Evolutionary conservation across 1,140 invertebrate genomes (phyloP).

Genomic region (Phymorhynchus buccinoides): DNA sequence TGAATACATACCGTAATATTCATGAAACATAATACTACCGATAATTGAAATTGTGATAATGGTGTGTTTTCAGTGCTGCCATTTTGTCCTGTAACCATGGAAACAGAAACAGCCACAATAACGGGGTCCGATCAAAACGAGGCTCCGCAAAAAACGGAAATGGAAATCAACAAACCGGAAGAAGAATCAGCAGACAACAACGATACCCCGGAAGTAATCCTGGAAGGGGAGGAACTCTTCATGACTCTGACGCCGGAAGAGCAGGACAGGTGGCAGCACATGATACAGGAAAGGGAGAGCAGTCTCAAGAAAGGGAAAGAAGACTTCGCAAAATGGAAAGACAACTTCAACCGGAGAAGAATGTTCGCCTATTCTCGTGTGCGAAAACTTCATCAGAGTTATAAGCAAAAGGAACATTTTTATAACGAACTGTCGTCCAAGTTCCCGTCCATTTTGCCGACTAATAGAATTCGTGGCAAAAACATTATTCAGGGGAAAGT

Average conservation of each 20-base stretch:
- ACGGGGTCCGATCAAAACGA: not conserved
- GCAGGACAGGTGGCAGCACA: conserved; percentile 17
- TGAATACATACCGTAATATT: too few relatives aligned
- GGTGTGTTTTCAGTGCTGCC: not conserved
- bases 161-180: not conserved
- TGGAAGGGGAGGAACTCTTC: conserved; percentile 79
- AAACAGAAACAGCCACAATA: not conserved
- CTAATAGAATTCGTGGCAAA: not conserved
- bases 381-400: not conserved
- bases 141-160: not conserved
- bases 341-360: not conserved
- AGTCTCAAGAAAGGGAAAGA: not conserved
- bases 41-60: too few relatives aligned
- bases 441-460: not conserved
- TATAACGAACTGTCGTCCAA: not conserved
- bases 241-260: conserved; percentile 51
- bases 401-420: not conserved
- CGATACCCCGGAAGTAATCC: conserved; percentile 89
- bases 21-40: too few relatives aligned
- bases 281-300: not conserved
- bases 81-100: not conserved
- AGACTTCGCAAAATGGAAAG: not conserved
- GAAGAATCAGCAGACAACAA: conserved; percentile 77
- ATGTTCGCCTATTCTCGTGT: conserved; percentile 12
- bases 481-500: not conserved